Percentiles rank a stretch among this genome's conserved stretches.
These are phyloP conservation scores for Muschampia plurimacula DNA, from an alignment of 2,888 invertebrate species.

Conservation along the genomic window DNA sequence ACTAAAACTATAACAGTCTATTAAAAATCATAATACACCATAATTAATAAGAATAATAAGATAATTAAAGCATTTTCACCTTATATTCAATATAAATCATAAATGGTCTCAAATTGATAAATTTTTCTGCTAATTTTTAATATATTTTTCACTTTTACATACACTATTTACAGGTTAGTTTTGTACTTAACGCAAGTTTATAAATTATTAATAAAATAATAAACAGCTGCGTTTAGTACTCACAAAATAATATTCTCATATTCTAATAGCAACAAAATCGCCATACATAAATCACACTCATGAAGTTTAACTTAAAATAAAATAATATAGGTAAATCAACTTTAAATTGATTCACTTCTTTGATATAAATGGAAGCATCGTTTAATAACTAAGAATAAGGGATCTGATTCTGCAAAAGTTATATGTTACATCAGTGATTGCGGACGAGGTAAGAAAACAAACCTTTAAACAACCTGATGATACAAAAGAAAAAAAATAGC, in stretches of 20 bases:
- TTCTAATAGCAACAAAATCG: slow-evolving; percentile 79
- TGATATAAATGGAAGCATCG: slow-evolving; percentile 86
- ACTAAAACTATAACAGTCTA: slow-evolving; percentile 86
- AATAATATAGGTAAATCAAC: slow-evolving; percentile 78
- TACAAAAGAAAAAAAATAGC: slow-evolving; percentile 36
- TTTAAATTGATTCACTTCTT: slow-evolving; percentile 82
- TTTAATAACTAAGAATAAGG: slow-evolving; percentile 78
- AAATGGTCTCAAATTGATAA: slow-evolving; percentile 76
- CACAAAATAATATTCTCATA: slow-evolving; percentile 65
- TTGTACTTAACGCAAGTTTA: slow-evolving; percentile 69
- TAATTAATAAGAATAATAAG: slow-evolving; percentile 80
- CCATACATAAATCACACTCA: slow-evolving; percentile 83
- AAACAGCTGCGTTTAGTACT: slow-evolving; percentile 70
- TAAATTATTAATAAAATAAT: slow-evolving; percentile 71
- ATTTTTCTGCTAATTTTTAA: slow-evolving; percentile 66
- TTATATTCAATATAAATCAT: slow-evolving; percentile 83
- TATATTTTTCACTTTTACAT: slow-evolving; percentile 56
- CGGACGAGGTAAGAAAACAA: slow-evolving; percentile 34
- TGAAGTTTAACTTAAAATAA: slow-evolving; percentile 75
- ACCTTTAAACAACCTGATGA: slow-evolving; percentile 34
- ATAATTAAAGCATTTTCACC: slow-evolving; percentile 86
- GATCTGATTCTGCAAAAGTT: slow-evolving; percentile 56
- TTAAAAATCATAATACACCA: slow-evolving; percentile 84
- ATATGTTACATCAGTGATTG: slow-evolving; percentile 41
- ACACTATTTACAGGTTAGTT: slow-evolving; percentile 77